phyloP scores from a whole-genome alignment of 2,888 invertebrate species.

The Leistus spinibarbis region DNA sequence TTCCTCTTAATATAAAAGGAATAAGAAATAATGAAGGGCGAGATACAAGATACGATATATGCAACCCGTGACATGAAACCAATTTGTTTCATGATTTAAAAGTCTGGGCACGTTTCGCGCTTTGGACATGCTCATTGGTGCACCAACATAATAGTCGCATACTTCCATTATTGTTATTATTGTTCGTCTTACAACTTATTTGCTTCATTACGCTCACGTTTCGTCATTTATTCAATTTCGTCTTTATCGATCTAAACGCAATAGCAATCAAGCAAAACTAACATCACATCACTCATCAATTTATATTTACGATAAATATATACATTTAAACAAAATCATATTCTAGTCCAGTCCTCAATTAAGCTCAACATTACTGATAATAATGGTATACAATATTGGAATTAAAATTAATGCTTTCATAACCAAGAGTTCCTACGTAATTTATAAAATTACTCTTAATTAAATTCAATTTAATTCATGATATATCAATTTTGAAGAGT shows the following conservation, averaged over 20 bases:
- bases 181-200: slow-evolving; percentile 11
- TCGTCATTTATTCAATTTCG: neutral
- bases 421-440: too few species aligned
- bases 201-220: neutral
- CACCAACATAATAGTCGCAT: slow-evolving; percentile 24
- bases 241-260: neutral
- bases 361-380: too few species aligned
- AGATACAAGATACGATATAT: neutral
- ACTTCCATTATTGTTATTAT: slow-evolving; percentile 9
- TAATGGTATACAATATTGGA: too few species aligned
- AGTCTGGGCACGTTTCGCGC: slow-evolving; percentile 20
- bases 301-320: too few species aligned
- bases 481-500: too few species aligned
- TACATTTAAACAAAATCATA: too few species aligned
- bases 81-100: slow-evolving; percentile 15
- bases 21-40: neutral
- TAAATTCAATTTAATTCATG: too few species aligned
- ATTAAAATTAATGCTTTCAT: too few species aligned
- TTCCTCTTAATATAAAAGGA: neutral
- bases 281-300: too few species aligned
- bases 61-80: slow-evolving; percentile 8
- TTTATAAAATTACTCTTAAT: too few species aligned
- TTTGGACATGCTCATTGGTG: slow-evolving; percentile 14
- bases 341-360: too few species aligned
- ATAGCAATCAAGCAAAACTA: neutral